A percentile compares a stretch with the other conserved stretches of the same genome.
phyloP scores from a whole-genome alignment of 2,797 vertebrate species.

The Cygnus olor region DNA sequence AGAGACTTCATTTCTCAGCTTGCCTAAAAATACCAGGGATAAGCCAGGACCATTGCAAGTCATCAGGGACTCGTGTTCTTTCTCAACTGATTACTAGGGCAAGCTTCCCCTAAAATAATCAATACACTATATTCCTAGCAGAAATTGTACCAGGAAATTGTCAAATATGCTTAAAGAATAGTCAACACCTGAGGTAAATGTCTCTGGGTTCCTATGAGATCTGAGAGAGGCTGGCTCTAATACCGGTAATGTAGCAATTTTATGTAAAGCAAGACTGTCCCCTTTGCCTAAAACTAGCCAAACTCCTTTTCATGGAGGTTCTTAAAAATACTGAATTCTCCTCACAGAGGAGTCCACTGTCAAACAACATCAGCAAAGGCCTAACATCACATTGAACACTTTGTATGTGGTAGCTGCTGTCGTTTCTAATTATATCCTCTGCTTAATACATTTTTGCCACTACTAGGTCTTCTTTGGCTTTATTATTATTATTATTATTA shows the following conservation, averaged over 20 bases:
- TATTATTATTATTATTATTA: not conserved
- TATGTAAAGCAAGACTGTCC: not conserved
- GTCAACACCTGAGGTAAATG: slow-evolving; percentile 18
- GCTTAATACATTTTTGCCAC: not conserved
- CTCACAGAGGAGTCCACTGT: not conserved
- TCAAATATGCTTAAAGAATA: not conserved
- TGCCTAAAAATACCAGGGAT: slow-evolving; percentile 10
- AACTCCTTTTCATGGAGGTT: not conserved
- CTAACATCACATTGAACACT: not conserved
- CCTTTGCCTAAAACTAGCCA: not conserved
- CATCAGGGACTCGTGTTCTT: not conserved
- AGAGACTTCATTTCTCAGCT: not conserved
- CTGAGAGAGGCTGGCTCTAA: not conserved
- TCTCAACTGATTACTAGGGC: not conserved
- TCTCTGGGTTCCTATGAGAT: not conserved
- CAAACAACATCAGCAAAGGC: not conserved
- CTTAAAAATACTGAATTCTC: not conserved
- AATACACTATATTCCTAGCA: not conserved
- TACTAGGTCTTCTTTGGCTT: not conserved
- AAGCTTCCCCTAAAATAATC: slow-evolving; percentile 10
- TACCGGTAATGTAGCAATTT: not conserved
- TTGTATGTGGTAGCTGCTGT: not conserved
- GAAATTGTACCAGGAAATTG: not conserved
- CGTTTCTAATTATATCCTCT: not conserved
- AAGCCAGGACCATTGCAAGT: slow-evolving; percentile 7